Evolutionary conservation across 2,113 vertebrate species (phyloP).

Genomic region (Sinocyclocheilus rhinocerous): DNA sequence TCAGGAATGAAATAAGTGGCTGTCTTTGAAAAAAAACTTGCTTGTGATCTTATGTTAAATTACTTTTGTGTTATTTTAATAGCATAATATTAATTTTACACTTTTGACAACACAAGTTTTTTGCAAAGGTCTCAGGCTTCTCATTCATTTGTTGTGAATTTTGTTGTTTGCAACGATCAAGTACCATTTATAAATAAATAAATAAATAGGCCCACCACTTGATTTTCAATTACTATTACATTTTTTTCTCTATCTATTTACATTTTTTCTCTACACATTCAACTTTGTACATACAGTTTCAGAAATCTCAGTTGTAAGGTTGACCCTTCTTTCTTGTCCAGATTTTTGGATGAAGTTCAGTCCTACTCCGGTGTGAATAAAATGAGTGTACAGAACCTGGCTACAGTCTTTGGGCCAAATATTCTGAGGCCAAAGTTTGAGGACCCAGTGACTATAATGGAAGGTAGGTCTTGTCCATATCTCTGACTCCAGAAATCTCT

Average conservation of each 20-base stretch:
- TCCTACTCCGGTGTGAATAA: constrained; percentile 96
- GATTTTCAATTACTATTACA: no score
- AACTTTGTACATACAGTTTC: neutral
- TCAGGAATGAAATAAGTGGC: no score
- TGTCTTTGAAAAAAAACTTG: no score
- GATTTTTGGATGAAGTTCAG: constrained; percentile 98
- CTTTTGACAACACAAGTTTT: no score
- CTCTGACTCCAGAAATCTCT: neutral
- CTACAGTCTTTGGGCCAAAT: constrained; percentile 95
- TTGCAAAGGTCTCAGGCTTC: no score
- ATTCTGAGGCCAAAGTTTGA: constrained; percentile 95
- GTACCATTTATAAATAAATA: no score
- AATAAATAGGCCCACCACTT: no score
- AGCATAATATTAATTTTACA: no score
- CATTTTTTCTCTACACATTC: neutral
- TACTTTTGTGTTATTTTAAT: no score
- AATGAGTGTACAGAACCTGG: constrained; percentile 97
- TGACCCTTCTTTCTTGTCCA: constrained; percentile 59
- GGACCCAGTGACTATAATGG: constrained; percentile 96
- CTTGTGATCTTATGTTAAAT: no score
- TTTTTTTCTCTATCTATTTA: neutral
- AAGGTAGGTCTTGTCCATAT: constrained; percentile 75
- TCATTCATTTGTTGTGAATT: neutral
- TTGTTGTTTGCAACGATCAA: no score
- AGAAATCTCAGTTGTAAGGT: neutral